Conservation (phyloP, 2,888 invertebrate genomes). For the Cataglyphis cursor region DNA sequence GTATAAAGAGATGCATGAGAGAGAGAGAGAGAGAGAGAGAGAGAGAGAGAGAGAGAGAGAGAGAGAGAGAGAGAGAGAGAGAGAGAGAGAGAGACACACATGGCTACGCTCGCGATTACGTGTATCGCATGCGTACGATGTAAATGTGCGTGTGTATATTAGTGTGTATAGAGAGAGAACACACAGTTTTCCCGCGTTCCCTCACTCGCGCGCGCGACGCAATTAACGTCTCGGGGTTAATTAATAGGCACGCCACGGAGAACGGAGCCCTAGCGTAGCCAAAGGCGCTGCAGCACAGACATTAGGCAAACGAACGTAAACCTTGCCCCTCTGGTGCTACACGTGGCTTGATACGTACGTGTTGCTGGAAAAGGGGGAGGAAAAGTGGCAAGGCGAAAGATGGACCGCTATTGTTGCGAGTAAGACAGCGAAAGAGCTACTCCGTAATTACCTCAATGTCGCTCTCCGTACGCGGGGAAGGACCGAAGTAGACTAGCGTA, state of each 20-base stretch:
- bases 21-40: background rate
- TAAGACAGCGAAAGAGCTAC: conserved; percentile 46
- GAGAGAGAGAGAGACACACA: background rate
- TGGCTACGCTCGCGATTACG: conserved; percentile 43
- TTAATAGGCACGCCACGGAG: conserved; percentile 76
- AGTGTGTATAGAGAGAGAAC: background rate
- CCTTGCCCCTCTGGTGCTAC: conserved; percentile 47
- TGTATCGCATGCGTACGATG: conserved; percentile 31
- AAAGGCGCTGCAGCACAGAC: conserved; percentile 73
- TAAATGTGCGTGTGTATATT: conserved; percentile 22
- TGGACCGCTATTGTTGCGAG: conserved; percentile 41
- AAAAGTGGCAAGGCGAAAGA: conserved; percentile 11
- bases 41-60: background rate
- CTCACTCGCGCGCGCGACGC: conserved; percentile 66
- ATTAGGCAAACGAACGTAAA: conserved; percentile 74
- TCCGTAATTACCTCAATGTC: conserved; percentile 67
- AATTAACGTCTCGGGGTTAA: conserved; percentile 80
- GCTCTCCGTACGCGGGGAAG: conserved; percentile 39
- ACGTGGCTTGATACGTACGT: conserved; percentile 51
- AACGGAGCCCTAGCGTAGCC: conserved; percentile 70
- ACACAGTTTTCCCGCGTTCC: conserved; percentile 13
- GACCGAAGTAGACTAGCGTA: conserved; percentile 22
- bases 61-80: background rate
- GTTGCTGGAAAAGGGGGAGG: background rate
- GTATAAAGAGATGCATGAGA: conserved; percentile 32